phyloP scores from a whole-genome alignment of 1,140 invertebrate species.

The Nasonia vitripennis region DNA sequence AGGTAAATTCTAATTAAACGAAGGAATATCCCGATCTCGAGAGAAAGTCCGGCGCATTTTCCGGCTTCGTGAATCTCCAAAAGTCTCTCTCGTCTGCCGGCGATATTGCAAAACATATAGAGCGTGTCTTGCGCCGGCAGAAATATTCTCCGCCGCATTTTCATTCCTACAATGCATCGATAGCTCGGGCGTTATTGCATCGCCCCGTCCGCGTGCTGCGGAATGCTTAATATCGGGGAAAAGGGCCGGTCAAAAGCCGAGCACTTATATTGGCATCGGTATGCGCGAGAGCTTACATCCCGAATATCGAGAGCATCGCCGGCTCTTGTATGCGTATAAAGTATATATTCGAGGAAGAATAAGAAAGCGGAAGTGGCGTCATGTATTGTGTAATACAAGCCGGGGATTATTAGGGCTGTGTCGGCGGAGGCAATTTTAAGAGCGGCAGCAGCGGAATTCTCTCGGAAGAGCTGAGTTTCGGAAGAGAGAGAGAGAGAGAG shows the following conservation, averaged over 20 bases:
- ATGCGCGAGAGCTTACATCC: not conserved
- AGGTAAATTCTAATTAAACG: not conserved
- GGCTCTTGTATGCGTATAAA: not conserved
- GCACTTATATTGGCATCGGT: conserved; percentile 21
- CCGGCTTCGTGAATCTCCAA: not conserved
- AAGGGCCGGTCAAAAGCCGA: conserved; percentile 23
- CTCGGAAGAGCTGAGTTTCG: not conserved
- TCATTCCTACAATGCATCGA: conserved; percentile 68
- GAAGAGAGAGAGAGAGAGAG: not conserved
- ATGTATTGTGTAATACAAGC: conserved; percentile 3
- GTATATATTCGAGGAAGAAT: not conserved
- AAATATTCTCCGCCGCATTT: conserved; percentile 59
- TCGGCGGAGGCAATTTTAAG: conserved; percentile 14
- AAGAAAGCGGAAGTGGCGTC: conserved; percentile 24
- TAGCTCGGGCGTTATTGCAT: conserved; percentile 68
- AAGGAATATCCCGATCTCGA: not conserved
- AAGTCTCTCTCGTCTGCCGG: not conserved
- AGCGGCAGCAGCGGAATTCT: not conserved
- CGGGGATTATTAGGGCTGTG: conserved; percentile 9
- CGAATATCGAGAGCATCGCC: not conserved
- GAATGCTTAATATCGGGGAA: conserved; percentile 72
- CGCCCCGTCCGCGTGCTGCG: conserved; percentile 54
- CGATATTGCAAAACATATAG: not conserved
- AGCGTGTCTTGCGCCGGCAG: too few species aligned
- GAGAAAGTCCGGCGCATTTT: not conserved